Conservation (phyloP, 2,113 vertebrate genomes). For the Gymnocephalus cernua region DNA sequence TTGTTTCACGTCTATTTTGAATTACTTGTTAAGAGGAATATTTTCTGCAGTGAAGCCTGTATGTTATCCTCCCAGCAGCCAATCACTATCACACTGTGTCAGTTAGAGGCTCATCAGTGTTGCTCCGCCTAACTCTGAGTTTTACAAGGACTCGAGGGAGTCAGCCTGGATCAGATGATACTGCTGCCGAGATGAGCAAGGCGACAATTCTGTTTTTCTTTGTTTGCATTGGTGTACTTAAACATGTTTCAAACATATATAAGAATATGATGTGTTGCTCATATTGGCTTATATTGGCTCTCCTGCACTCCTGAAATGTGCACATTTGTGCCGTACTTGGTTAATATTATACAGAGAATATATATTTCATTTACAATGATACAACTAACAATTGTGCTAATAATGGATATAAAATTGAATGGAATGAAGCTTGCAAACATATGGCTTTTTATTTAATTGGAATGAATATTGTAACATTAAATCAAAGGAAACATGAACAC, state of each 20-base stretch:
- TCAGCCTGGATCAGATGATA: constrained; percentile 30
- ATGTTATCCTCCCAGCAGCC: not conserved
- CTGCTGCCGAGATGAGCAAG: not conserved
- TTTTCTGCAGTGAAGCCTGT: not conserved
- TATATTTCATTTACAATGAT: not conserved
- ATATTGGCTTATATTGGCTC: not conserved
- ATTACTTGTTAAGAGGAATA: not conserved
- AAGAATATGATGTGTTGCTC: not conserved
- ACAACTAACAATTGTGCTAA: not conserved
- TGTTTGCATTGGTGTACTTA: not conserved
- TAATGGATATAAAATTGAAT: constrained; percentile 15
- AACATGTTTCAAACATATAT: not conserved
- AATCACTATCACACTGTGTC: not conserved
- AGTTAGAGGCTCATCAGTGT: constrained; percentile 14
- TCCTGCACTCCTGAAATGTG: not conserved
- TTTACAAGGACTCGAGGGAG: constrained; percentile 11
- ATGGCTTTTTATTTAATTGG: constrained; percentile 84
- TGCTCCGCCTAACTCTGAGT: constrained; percentile 24
- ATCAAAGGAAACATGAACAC: constrained; percentile 75
- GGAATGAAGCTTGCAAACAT: constrained; percentile 70
- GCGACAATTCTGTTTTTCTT: not conserved
- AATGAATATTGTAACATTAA: constrained; percentile 80
- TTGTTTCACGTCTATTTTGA: not conserved
- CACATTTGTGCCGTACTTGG: not conserved
- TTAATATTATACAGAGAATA: not conserved